These are phyloP conservation scores for Mythimna pallens DNA, from an alignment of 2,888 invertebrate genomes.

Conservation along the genomic window DNA sequence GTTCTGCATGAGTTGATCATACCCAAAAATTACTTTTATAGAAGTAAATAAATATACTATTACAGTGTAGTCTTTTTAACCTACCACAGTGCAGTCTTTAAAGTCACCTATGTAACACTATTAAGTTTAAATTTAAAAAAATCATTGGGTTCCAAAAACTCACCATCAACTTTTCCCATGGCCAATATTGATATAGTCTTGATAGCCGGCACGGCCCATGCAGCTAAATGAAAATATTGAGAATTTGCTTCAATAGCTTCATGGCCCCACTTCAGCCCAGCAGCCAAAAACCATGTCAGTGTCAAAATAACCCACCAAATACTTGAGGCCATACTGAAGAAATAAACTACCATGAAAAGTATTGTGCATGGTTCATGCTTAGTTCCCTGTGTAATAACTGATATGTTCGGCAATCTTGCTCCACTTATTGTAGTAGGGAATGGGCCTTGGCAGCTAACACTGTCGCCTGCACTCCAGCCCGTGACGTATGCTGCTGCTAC, in stretches of 20 bases:
- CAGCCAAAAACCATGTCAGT: conserved; percentile 98
- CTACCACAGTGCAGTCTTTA: no score
- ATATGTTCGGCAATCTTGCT: conserved; percentile 93
- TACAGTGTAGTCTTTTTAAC: not conserved
- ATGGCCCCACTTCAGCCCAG: conserved; percentile 99
- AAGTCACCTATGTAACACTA: no score
- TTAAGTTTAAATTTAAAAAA: no score
- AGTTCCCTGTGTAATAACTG: conserved; percentile 96
- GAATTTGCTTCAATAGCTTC: conserved; percentile 99
- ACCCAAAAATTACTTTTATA: not conserved
- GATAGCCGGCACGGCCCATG: conserved; percentile 99
- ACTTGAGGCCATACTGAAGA: conserved; percentile 98
- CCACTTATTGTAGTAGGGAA: conserved; percentile 93
- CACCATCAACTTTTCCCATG: conserved; percentile 98
- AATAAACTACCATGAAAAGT: conserved; percentile 98
- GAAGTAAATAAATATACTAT: not conserved
- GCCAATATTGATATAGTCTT: conserved; percentile 98
- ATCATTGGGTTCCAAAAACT: conserved; percentile 65
- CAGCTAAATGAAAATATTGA: conserved; percentile 98
- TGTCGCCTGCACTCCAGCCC: conserved; percentile 95
- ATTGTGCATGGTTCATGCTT: conserved; percentile 96
- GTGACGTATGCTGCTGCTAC: conserved; percentile 97
- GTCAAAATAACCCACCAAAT: conserved; percentile 99
- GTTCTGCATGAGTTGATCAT: not conserved
- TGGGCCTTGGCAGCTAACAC: conserved; percentile 95